Evolutionary conservation across 2,797 vertebrate species (phyloP), one percentile per base, ranked within the genome.

Genomic region (Phalanger gymnotis): DNA sequence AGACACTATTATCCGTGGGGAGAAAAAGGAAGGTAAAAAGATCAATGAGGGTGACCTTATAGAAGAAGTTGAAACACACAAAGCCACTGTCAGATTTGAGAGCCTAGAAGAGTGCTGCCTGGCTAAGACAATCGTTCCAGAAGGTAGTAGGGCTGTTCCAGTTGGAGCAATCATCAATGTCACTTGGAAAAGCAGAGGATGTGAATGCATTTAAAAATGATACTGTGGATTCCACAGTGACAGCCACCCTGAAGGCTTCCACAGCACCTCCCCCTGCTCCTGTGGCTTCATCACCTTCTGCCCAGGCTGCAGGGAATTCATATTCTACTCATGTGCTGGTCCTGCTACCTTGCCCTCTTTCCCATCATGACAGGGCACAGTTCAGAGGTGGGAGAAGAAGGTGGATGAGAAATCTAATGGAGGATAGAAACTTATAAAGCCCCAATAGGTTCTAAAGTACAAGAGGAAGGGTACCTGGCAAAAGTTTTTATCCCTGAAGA

Each of bases 321-420:
- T 99, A 99, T 56, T 99, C 99, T 53, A 81, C 99, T 91, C 99
- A 99, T 96, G 98, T 99, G 99, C 99, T 99, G 99, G 95, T 99
- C 87, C 58, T 98, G 53, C 99, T 99, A 95, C 99, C 99, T n/a
- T 96, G 99, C 99, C 51, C 99, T 99, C 34, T 99, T 99, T 13
- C 99, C 99, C 51, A 99, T 99, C 47, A 99, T 99, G 99, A 99
- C 99, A 99, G 99, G 99, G 99, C 94, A 99, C 99, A 0, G 99
- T 99, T 97, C 99, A 99, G 98, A 99, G 99, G 97, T 99, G 99
- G 99, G 99, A 99, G 98, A 99, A 99, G 99, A 99, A 99, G 98
- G 99, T 99, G 0, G 99, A 99, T 56, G 99, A 99, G 98, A 99
- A 99, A 98, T 98, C 99, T 95, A 99, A 96, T 3, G 99, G 99